These are phyloP conservation scores for Acleris sparsana DNA, from an alignment of 2,888 invertebrate genomes.

Conservation along the genomic window DNA sequence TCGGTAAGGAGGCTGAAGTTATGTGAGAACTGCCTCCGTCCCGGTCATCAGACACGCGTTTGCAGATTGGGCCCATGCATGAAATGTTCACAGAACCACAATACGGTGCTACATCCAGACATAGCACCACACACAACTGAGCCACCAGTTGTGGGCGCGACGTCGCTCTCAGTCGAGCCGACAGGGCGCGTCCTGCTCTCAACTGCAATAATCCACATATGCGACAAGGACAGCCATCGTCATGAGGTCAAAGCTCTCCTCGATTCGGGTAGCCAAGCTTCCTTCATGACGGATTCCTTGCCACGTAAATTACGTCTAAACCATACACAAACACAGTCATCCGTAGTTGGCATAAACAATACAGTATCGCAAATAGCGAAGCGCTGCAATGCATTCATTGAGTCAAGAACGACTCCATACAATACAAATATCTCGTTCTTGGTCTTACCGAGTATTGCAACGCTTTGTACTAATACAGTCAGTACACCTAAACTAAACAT, in stretches of 20 bases:
- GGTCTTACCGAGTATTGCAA: neutral
- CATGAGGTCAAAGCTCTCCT: conserved; percentile 15
- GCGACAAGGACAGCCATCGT: conserved; percentile 20
- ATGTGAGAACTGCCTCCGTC: conserved; percentile 11
- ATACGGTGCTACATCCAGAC: conserved; percentile 11
- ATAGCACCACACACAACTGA: neutral
- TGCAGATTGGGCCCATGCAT: conserved; percentile 22
- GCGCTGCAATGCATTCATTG: conserved; percentile 14
- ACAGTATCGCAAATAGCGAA: conserved; percentile 6
- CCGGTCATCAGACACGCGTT: conserved; percentile 17
- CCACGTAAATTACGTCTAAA: conserved; percentile 14
- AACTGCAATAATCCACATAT: conserved; percentile 17
- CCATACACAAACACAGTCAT: conserved; percentile 15
- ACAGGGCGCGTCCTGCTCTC: conserved; percentile 15
- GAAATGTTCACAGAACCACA: conserved; percentile 22
- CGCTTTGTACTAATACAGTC: conserved; percentile 10
- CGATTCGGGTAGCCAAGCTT: conserved; percentile 9
- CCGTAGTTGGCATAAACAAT: neutral
- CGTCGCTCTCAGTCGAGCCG: conserved; percentile 14
- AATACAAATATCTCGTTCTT: conserved; percentile 12
- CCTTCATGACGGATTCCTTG: conserved; percentile 24
- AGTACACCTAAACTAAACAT: conserved; percentile 11
- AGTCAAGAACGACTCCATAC: conserved; percentile 9
- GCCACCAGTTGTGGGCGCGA: conserved; percentile 18
- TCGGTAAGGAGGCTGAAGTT: conserved; percentile 12